A percentile compares a stretch with the other conserved stretches of the same genome.
Conservation (phyloP, 1,140 invertebrate genomes). For the Uloborus diversus region DNA sequence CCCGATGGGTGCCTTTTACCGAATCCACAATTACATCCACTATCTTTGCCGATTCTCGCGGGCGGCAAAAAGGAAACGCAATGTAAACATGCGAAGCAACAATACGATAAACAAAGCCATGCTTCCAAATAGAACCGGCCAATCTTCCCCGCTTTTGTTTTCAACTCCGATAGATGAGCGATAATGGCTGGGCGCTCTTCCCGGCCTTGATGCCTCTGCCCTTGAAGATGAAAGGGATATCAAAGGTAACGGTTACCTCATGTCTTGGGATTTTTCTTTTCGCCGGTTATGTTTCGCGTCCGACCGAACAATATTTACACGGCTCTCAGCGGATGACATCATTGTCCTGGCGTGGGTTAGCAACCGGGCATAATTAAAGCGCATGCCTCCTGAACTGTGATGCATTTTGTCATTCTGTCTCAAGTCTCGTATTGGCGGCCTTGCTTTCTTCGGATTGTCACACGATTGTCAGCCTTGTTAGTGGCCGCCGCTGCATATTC, state of each 20-base stretch:
- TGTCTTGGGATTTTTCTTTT: not conserved
- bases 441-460: no score
- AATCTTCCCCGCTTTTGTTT: constrained; percentile 8
- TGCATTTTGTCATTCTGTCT: no score
- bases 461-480: no score
- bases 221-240: constrained; percentile 4
- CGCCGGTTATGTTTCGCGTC: not conserved
- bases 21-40: no score
- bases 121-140: constrained; percentile 1
- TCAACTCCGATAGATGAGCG: not conserved
- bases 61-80: not conserved
- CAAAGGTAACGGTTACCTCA: constrained; percentile 21
- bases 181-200: not conserved
- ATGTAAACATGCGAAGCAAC: constrained; percentile 4
- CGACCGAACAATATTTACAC: not conserved
- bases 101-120: not conserved
- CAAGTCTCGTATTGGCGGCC: no score
- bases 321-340: not conserved
- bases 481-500: no score
- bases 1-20: no score
- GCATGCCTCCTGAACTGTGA: no score
- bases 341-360: not conserved
- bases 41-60: not conserved
- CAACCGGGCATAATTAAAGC: not conserved
- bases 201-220: not conserved